Percentiles rank a stretch among this genome's conserved stretches.
phyloP scores from a whole-genome alignment of 1,140 invertebrate species.

The Helicoverpa zea region DNA sequence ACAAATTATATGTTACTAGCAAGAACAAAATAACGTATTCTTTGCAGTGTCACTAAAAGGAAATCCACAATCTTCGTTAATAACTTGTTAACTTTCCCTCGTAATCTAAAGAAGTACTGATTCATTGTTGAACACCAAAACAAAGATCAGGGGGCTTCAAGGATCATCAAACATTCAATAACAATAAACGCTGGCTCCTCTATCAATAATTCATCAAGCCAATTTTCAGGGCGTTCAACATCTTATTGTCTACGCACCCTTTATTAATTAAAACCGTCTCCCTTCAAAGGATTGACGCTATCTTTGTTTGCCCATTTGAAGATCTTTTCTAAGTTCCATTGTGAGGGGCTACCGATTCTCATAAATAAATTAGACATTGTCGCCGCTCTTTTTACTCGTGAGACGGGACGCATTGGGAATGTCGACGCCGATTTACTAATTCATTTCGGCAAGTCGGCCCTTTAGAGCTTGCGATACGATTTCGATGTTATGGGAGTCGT shows the following conservation, averaged over 20 bases:
- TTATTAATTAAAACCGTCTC: constrained; percentile 55
- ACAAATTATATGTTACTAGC: not conserved
- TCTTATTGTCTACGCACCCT: constrained; percentile 46
- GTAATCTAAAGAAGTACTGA: constrained; percentile 1
- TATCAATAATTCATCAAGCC: constrained; percentile 46
- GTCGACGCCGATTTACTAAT: constrained; percentile 83
- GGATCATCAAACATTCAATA: constrained; percentile 25
- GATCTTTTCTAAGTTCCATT: constrained; percentile 62
- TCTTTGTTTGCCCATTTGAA: constrained; percentile 58
- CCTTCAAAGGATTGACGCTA: constrained; percentile 52
- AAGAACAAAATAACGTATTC: not conserved
- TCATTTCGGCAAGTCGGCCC: constrained; percentile 72
- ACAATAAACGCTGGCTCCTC: constrained; percentile 31
- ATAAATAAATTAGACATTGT: constrained; percentile 81
- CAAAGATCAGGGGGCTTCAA: constrained; percentile 9
- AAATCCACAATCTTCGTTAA: constrained; percentile 5
- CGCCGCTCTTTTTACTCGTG: constrained; percentile 71
- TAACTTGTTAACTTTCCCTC: constrained; percentile 9
- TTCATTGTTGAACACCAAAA: constrained; percentile 13
- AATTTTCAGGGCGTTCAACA: constrained; percentile 45
- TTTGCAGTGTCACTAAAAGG: not conserved
- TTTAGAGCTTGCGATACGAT: constrained; percentile 66
- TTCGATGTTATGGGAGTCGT: constrained; percentile 6
- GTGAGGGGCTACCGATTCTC: constrained; percentile 67
- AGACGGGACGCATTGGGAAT: constrained; percentile 71